Evolutionary conservation across 2,797 vertebrate species (phyloP).

Genomic region (Pipistrellus pipistrellus): DNA sequence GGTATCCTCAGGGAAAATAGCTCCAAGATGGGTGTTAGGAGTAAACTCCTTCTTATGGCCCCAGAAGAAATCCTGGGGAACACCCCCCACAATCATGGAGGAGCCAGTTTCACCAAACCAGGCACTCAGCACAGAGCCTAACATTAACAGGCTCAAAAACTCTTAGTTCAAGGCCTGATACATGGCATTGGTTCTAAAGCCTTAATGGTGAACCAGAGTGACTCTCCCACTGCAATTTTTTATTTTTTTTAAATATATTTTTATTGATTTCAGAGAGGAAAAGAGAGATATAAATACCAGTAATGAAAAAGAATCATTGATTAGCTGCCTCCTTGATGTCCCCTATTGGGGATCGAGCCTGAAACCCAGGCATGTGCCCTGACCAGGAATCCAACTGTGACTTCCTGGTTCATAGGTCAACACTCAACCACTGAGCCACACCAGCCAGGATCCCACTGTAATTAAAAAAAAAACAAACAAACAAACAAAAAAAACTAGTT

Average conservation of each 20-base stretch:
- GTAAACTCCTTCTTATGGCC: too few relatives aligned
- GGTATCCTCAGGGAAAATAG: background rate
- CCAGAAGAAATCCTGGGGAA: too few relatives aligned
- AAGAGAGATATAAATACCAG: too few relatives aligned
- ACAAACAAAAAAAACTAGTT: background rate
- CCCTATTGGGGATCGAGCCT: too few relatives aligned
- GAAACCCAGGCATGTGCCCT: too few relatives aligned
- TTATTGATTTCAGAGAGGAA: too few relatives aligned
- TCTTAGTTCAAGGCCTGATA: background rate
- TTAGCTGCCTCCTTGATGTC: too few relatives aligned
- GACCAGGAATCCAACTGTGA: too few relatives aligned
- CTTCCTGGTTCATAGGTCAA: too few relatives aligned
- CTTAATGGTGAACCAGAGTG: background rate
- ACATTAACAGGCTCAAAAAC: background rate
- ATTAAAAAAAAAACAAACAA: too few relatives aligned
- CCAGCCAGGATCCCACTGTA: background rate
- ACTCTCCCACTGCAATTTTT: background rate
- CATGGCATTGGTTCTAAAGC: background rate
- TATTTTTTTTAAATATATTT: background rate
- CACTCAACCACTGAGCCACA: too few relatives aligned
- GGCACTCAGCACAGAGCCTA: background rate
- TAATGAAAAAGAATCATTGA: too few relatives aligned
- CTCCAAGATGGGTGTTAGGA: rapidly evolving
- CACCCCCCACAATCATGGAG: rapidly evolving
- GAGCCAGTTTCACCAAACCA: background rate